A percentile compares a stretch with the other conserved stretches of the same genome.
These are phyloP conservation scores for Drosophila baimaii DNA, from an alignment of 1,140 invertebrate genomes.

Conservation along the genomic window DNA sequence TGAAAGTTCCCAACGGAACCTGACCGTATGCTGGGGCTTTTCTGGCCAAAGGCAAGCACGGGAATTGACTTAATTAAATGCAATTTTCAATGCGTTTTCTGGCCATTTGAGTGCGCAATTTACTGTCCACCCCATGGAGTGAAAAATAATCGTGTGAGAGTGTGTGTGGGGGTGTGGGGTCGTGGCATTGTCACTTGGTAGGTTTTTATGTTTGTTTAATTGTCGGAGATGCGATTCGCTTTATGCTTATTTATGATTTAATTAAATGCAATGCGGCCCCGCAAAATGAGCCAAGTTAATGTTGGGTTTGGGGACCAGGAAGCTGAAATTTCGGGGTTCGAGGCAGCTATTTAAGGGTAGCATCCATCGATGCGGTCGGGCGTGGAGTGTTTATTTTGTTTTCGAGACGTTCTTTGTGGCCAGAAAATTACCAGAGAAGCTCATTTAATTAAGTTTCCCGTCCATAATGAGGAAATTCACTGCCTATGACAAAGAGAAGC, in stretches of 20 bases:
- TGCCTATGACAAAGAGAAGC: background rate
- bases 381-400: slow-evolving; percentile 70
- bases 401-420: slow-evolving; percentile 69
- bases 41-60: slow-evolving; percentile 22
- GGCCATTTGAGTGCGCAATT: slow-evolving; percentile 75
- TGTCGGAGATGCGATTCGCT: slow-evolving; percentile 72
- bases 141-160: slow-evolving; percentile 3
- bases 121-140: slow-evolving; percentile 50
- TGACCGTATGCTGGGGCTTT: slow-evolving; percentile 49
- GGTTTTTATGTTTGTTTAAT: slow-evolving; percentile 82
- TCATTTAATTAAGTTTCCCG: slow-evolving; percentile 60
- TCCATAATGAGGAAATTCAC: slow-evolving; percentile 47
- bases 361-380: slow-evolving; percentile 44
- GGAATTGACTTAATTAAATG: slow-evolving; percentile 80
- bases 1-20: slow-evolving; percentile 21
- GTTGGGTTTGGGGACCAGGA: background rate
- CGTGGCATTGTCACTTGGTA: slow-evolving; percentile 60
- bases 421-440: slow-evolving; percentile 46
- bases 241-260: slow-evolving; percentile 83
- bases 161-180: slow-evolving; percentile 16
- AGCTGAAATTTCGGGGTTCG: slow-evolving; percentile 3
- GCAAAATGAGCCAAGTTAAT: slow-evolving; percentile 63
- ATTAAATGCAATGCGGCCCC: slow-evolving; percentile 73
- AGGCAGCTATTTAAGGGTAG: slow-evolving; percentile 36
- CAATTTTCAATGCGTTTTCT: slow-evolving; percentile 74